Conservation (phyloP, 2,797 vertebrate species). For the Channa striata region DNA sequence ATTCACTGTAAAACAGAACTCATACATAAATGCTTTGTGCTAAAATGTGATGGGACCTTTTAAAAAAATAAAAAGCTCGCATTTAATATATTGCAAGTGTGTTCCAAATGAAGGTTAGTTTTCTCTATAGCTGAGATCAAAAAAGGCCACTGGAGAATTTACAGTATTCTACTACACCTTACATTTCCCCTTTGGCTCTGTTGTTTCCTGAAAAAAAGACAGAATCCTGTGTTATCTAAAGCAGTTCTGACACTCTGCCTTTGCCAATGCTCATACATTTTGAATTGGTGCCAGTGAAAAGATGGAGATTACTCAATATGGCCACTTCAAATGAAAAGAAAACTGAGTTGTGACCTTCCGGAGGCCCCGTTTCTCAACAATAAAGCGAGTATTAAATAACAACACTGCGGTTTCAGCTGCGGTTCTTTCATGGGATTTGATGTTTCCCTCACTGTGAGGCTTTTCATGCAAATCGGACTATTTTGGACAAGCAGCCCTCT, state of each 20-base stretch:
- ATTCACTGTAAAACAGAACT: too few species aligned
- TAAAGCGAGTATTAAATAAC: slow-evolving; percentile 40
- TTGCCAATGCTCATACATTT: slow-evolving; percentile 31
- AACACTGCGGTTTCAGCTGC: slow-evolving; percentile 23
- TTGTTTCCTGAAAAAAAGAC: slow-evolving; percentile 6
- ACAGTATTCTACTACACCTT: too few species aligned
- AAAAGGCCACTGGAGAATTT: too few species aligned
- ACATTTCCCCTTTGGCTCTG: too few species aligned
- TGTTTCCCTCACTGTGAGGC: slow-evolving; percentile 24
- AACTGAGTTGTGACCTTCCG: slow-evolving; percentile 35
- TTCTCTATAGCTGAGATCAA: too few species aligned
- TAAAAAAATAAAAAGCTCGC: too few species aligned
- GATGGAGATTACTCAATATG: slow-evolving; percentile 23
- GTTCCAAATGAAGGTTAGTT: too few species aligned
- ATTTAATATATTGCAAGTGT: too few species aligned
- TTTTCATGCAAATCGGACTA: slow-evolving; percentile 50
- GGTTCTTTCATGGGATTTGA: slow-evolving; percentile 45
- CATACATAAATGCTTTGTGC: too few species aligned
- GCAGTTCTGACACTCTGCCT: slow-evolving; percentile 34
- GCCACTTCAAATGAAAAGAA: slow-evolving; percentile 22
- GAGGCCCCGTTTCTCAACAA: slow-evolving; percentile 17
- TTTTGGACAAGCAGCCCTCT: slow-evolving; percentile 38
- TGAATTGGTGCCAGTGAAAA: slow-evolving; percentile 22
- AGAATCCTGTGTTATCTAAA: too few species aligned
- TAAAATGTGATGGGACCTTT: too few species aligned